These are phyloP conservation scores for Sparidentex hasta DNA, from an alignment of 2,797 vertebrate genomes.

Conservation along the genomic window DNA sequence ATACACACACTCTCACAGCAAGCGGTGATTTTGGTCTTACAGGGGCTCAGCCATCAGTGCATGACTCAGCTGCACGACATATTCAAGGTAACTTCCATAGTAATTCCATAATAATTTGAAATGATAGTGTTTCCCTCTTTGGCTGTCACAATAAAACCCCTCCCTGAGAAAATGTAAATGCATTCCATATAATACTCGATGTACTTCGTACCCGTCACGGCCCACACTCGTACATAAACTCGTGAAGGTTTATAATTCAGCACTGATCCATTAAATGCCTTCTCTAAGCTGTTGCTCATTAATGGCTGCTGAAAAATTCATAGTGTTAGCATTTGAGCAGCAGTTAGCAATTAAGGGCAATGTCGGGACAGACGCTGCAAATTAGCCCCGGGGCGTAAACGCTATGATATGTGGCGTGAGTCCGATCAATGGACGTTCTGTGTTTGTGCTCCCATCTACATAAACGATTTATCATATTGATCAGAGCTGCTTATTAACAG, in stretches of 20 bases:
- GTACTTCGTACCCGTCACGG: constrained; percentile 25
- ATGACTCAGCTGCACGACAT: constrained; percentile 36
- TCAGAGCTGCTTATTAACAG: constrained; percentile 13
- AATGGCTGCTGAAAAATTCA: constrained; percentile 58
- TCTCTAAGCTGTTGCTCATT: constrained; percentile 57
- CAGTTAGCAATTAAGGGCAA: constrained; percentile 64
- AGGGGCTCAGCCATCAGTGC: constrained; percentile 48
- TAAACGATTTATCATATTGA: constrained; percentile 15
- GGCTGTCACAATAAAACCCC: background rate
- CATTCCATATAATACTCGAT: constrained; percentile 18
- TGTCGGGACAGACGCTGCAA: constrained; percentile 44
- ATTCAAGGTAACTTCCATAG: constrained; percentile 49
- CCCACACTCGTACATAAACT: constrained; percentile 44
- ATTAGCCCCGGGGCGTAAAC: constrained; percentile 54
- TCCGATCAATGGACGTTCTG: constrained; percentile 27
- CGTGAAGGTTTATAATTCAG: constrained; percentile 55
- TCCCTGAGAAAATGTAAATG: constrained; percentile 58
- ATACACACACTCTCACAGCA: constrained; percentile 29
- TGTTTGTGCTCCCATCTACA: constrained; percentile 8
- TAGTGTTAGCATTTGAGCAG: constrained; percentile 67
- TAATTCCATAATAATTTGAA: constrained; percentile 17
- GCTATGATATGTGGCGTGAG: constrained; percentile 36
- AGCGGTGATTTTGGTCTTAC: constrained; percentile 30
- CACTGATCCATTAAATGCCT: constrained; percentile 50
- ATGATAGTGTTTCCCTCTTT: too few species aligned